Evolutionary conservation across 2,113 vertebrate species (phyloP).

Genomic region (Indicator indicator): DNA sequence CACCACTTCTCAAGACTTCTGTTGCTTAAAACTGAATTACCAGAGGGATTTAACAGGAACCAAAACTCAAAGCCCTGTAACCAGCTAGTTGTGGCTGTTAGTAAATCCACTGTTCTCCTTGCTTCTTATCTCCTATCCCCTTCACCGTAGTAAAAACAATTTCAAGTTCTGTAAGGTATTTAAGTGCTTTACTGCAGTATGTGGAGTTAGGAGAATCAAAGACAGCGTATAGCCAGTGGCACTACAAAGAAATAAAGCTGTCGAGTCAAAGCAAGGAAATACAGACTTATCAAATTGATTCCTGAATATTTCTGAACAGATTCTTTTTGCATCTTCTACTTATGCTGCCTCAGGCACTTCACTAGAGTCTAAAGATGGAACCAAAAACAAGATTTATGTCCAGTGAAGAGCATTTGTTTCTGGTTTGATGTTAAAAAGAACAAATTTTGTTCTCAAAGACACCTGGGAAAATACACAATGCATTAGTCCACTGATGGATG

Average conservation of each 20-base stretch:
- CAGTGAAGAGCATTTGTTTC: neutral
- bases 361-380: constrained; percentile 46
- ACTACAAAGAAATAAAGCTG: constrained; percentile 50
- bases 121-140: neutral
- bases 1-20: neutral
- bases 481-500: neutral
- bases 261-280: constrained; percentile 50
- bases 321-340: constrained; percentile 9
- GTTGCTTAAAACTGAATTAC: neutral
- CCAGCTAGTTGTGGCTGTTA: neutral
- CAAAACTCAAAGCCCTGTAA: neutral
- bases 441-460: neutral
- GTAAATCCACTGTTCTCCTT: neutral
- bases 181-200: constrained; percentile 27
- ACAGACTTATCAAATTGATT: constrained; percentile 45
- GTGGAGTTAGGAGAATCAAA: constrained; percentile 37
- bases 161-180: neutral
- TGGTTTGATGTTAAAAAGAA: neutral
- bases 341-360: constrained; percentile 29
- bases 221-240: constrained; percentile 19
- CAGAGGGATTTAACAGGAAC: neutral
- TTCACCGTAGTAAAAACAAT: neutral
- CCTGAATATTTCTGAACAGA: constrained; percentile 55
- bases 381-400: constrained; percentile 11
- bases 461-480: neutral